Base-by-base conservation (phyloP, 2,113 vertebrate genomes). In the Butorides virescens region DNA sequence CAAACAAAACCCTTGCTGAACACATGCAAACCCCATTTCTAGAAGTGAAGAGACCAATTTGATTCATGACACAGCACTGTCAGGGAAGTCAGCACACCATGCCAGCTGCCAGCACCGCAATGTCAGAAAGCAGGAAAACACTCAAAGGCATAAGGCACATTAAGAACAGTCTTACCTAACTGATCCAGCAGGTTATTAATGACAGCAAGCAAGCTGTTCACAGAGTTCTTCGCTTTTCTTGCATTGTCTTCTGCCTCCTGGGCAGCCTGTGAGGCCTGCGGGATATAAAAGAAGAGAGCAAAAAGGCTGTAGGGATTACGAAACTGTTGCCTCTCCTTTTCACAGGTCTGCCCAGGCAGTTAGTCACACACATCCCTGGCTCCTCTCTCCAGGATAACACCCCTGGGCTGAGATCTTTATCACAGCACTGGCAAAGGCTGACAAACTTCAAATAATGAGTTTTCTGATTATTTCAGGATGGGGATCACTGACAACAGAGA, bases 201-300 rank as follows among this genome's bases (percentile, higher is more conserved):
- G 61, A 98, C 97, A 37, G 74, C 92, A 66, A 99, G 98, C 18
- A 99, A 98, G 17, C 84, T 98, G 96, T 98, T 99, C 27, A 99
- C 99, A 1, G 99, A 98, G 70, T 98, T 98, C 96, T 99, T 99
- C 3, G 99, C 99, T 96, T 99, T 99, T 88, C 99, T 99, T 73
- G 99, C 99, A 17, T 99, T 99, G 96, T 99, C 98, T 93, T 99
- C 99, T 0, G 99, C 99, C 95, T 99, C 99, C 95, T 99, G 99
- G 8, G 99, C 99, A 58, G 98, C 99, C 76, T 98, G 98, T 0
- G 99, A 99, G 17, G 99, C 99, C 99, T 99, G 90, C 2, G 93
- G 10, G 27, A 52, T 37, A 30, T 34, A 71, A 78, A 37, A 59
- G 29, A 32, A 3, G 9, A 61, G 13, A 76, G 53, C 49, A 70